Evolutionary conservation across 2,797 vertebrate genomes (phyloP), one percentile per base, ranked within the genome.

Genomic region (Catostomus latipinnis): DNA sequence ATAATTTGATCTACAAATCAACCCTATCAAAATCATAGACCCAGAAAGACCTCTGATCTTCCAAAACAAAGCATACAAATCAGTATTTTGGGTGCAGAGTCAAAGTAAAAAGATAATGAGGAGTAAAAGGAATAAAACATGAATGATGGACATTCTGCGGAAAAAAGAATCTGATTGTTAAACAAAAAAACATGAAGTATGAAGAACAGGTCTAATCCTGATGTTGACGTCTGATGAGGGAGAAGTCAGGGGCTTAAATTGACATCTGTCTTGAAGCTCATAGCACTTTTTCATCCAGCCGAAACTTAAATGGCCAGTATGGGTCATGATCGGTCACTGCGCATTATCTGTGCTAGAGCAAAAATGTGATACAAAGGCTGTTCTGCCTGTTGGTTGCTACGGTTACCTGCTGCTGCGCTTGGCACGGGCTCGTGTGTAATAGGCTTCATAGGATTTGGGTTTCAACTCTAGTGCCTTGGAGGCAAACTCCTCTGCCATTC

Each of bases 321-420:
- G 34, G 69, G 49, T 71, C 52, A 49, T 48, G 52, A 66, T 66
- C 62, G 11, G 49, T 76, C 61, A 66, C 18, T 12, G n/a, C 69
- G 70, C 58, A 45, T 45, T 10, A 65, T 62, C 22, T 11, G 58
- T 48, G 70, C 63, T 13, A 46, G 14, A 74, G 52, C 63, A 11
- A 61, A 45, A 80, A 77, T 72, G 52, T 74, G 54, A 75, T 73
- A 63, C 68, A 67, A 49, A 73, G 71, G 81, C 81, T 63, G 78
- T 81, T 80, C 79, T 82, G 79, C 78, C 78, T 81, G 80, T 82
- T 82, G 69, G 83, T 87, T 8, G 56, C 81, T 72, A 70, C 54
- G 65, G 72, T 96, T 95, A 98, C 97, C 97, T 97, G 95, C 95
- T 96, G 94, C 96, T 96, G 91, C 97, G 95, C 82, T 99, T 99